Evolutionary conservation across 2,113 vertebrate species (phyloP).

Genomic region (Cervus canadensis): DNA sequence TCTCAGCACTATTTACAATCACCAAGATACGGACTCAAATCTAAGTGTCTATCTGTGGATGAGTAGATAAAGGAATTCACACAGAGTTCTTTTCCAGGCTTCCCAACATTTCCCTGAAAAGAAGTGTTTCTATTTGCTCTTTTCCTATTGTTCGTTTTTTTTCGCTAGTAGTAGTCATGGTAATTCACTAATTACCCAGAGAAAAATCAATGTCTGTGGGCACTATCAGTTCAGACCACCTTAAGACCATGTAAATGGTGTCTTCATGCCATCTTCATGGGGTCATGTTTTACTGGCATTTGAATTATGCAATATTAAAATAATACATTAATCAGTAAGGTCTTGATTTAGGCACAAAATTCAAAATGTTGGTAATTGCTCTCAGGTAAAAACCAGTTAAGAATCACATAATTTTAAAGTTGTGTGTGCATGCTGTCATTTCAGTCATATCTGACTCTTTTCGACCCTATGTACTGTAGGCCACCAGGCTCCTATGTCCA

Average conservation of each 20-base stretch:
- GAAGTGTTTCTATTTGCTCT: not conserved
- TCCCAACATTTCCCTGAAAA: not conserved
- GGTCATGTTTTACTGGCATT: not conserved
- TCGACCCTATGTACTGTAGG: not conserved
- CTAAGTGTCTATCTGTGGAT: not conserved
- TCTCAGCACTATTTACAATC: not conserved
- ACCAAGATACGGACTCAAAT: not conserved
- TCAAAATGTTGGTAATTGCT: not conserved
- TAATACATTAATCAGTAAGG: not conserved
- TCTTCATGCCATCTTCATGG: fast-evolving
- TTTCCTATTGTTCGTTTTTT: not conserved
- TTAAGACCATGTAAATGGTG: not conserved
- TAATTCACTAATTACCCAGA: not conserved
- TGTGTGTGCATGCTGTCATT: fast-evolving
- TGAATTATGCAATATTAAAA: not conserved
- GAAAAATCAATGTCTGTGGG: not conserved
- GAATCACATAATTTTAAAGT: not conserved
- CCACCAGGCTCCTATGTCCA: not conserved
- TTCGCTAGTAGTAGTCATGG: not conserved
- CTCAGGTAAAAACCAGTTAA: not conserved
- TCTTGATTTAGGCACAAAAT: not conserved
- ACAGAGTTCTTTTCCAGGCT: too few species aligned
- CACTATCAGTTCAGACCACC: not conserved
- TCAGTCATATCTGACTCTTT: not conserved
- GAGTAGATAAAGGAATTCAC: not conserved